Base-by-base conservation (phyloP, 1,140 invertebrate genomes). In the Mercenaria mercenaria region DNA sequence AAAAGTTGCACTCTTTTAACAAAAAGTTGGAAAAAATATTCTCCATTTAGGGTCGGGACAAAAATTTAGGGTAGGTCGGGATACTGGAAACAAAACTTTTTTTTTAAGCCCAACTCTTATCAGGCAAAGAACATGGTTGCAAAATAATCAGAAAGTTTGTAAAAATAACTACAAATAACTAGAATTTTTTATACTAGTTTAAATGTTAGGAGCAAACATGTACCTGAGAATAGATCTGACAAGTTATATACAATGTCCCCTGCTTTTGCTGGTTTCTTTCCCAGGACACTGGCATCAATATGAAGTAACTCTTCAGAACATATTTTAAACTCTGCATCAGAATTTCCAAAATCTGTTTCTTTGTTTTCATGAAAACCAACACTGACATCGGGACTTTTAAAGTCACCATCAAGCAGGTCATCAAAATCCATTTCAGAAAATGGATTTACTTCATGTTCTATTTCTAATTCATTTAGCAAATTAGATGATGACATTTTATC, bases 221-320 rank as follows among this genome's bases (percentile, higher is more conserved):
- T 79, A 79, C 74, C 74, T 32, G 74, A 79, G 29, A 79, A 79
- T 13, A 79, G n/a, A 79, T 32, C 41, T 32, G 74, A 79, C 74
- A 79, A 34, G 47, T 79, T 20, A 52, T 79, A 79, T 1, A 79
- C 43, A 79, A 18, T 18, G 29, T 79, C 74, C 18, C 1, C 41
- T 34, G 29, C 6, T 47, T 1, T 79, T 2, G n/a, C 1, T 29
- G n/a, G 8, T 52, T 79, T 47, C 74, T 79, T 32, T 39, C 39
- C 43, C 3, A 10, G 8, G 20, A 50, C 37, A 79, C 43, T 79
- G 23, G 11, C 29, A 34, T 26, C 74, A 47, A 50, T 52, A 50
- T 29, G 3, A 50, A 79, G 43, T 50, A 79, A 79, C 29, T 79
- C 74, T 23, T 26, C 50, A 13, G 41, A 34, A 56, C 20, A 32